phyloP scores from a whole-genome alignment of 64 coral and sea anemone species.

The Pachyseris speciosa region DNA sequence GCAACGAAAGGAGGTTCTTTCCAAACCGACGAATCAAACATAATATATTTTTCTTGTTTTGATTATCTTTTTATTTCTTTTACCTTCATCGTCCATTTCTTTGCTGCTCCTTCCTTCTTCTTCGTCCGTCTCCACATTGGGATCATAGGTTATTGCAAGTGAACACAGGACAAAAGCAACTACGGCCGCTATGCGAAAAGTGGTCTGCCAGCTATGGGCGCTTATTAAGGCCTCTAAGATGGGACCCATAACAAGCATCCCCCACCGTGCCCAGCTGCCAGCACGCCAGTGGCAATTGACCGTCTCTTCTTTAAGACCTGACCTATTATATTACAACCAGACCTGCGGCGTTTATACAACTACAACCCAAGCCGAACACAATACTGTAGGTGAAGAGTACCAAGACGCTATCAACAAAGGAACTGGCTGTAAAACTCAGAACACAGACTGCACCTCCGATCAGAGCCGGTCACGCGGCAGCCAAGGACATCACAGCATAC shows the following conservation, averaged over 20 bases:
- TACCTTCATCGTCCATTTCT: no score
- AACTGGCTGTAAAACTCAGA: no score
- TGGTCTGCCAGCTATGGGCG: not conserved
- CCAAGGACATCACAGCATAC: no score
- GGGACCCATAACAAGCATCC: not conserved
- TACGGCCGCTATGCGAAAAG: conserved; percentile 12
- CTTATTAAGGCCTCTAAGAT: not conserved
- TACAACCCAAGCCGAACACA: no score
- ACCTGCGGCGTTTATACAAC: no score
- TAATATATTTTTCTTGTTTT: not conserved
- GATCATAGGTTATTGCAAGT: not conserved
- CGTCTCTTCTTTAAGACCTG: conserved; percentile 15
- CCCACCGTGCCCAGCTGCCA: conserved; percentile 37
- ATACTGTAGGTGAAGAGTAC: no score
- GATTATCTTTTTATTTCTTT: not conserved
- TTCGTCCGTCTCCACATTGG: conserved; percentile 11
- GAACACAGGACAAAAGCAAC: not conserved
- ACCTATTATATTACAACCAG: not conserved
- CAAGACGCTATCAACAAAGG: no score
- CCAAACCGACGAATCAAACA: conserved; percentile 47
- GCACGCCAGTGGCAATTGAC: conserved; percentile 33
- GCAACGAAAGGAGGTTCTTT: conserved; percentile 19
- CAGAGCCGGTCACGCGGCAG: no score
- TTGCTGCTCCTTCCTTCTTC: not conserved
- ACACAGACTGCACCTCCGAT: no score